A percentile compares a stretch with the other conserved stretches of the same genome.
Conservation (phyloP, 35 echinoderm and acorn worm species). For the Eucidaris tribuloides region DNA sequence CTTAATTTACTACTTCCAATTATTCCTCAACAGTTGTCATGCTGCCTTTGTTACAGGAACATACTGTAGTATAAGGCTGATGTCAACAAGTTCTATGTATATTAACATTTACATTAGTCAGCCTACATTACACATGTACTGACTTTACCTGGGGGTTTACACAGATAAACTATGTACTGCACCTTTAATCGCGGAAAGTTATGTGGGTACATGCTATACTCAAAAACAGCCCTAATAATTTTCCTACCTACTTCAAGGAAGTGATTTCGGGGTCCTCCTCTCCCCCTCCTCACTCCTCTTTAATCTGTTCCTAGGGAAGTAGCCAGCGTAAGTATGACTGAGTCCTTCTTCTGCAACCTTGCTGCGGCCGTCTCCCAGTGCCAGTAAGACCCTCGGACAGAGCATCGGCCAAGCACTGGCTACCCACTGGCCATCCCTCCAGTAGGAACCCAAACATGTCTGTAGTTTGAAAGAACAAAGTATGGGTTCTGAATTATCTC, state of each 20-base stretch:
- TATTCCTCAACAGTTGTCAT: too few relatives aligned
- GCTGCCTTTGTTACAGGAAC: too few relatives aligned
- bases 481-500: too few relatives aligned
- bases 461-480: not conserved
- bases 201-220: not conserved
- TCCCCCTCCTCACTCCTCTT: not conserved
- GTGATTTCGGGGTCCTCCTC: conserved; percentile 63
- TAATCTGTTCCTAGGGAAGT: not conserved
- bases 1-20: too few relatives aligned
- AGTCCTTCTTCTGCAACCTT: conserved; percentile 13
- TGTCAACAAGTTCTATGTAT: too few relatives aligned
- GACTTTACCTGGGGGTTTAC: too few relatives aligned
- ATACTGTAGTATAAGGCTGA: too few relatives aligned
- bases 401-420: conserved; percentile 80
- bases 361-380: conserved; percentile 62
- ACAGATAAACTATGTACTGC: too few relatives aligned
- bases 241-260: conserved; percentile 68
- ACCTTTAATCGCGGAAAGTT: too few relatives aligned
- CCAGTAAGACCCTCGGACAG: conserved; percentile 84
- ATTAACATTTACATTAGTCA: too few relatives aligned
- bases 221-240: not conserved
- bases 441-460: conserved; percentile 95
- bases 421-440: conserved; percentile 84
- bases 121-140: too few relatives aligned
- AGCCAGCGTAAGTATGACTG: conserved; percentile 19